These are phyloP conservation scores for Amia ocellicauda DNA, from an alignment of 2,113 vertebrate genomes.

Conservation along the genomic window DNA sequence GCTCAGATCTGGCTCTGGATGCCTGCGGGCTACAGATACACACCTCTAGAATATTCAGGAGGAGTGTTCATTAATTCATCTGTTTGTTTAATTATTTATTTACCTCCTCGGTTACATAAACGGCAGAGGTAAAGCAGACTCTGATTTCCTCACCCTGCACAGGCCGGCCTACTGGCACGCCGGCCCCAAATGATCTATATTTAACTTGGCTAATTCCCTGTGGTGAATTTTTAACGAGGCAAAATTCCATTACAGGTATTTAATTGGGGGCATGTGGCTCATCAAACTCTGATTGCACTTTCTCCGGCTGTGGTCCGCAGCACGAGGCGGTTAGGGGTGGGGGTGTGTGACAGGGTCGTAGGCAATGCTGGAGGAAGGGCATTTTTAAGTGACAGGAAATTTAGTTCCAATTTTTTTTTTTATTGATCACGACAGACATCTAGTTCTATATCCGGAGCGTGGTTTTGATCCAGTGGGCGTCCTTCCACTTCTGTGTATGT, in stretches of 20 bases:
- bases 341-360: constrained; percentile 32
- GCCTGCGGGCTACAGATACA: constrained; percentile 53
- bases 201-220: constrained; percentile 27
- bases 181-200: constrained; percentile 31
- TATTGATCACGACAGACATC: no score
- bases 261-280: constrained; percentile 28
- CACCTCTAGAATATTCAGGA: constrained; percentile 29
- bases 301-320: background rate
- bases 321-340: constrained; percentile 44
- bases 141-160: constrained; percentile 18
- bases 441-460: no score
- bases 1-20: constrained; percentile 39
- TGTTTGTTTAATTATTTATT: constrained; percentile 42
- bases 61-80: constrained; percentile 43
- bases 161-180: background rate
- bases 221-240: constrained; percentile 39
- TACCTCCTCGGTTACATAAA: constrained; percentile 24
- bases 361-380: no score
- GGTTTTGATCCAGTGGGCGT: no score
- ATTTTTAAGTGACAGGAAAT: no score
- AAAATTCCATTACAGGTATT: constrained; percentile 33
- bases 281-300: constrained; percentile 19
- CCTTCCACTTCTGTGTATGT: no score
- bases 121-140: background rate
- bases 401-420: no score